Percentiles rank a stretch among this genome's conserved stretches.
phyloP scores from a whole-genome alignment of 2,113 vertebrate genomes.

The Phalacrocorax carbo region DNA sequence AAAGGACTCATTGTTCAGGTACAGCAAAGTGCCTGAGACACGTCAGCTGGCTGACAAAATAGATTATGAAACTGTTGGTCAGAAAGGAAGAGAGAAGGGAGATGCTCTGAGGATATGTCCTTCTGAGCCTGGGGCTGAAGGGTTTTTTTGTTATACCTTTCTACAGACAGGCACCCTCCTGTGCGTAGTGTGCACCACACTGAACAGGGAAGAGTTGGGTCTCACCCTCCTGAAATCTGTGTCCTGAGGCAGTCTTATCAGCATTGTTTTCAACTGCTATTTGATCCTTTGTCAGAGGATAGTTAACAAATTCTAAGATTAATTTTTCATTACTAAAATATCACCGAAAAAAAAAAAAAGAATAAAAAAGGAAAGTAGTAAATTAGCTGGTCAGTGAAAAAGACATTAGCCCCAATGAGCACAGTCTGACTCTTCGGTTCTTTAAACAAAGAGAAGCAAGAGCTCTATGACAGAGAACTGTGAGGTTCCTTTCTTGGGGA shows the following conservation, averaged over 20 bases:
- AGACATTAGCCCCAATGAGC: not conserved
- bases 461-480: not conserved
- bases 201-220: rapidly evolving
- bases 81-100: too few species aligned
- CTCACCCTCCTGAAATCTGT: not conserved
- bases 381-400: not conserved
- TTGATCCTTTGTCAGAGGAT: not conserved
- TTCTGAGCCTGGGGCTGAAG: not conserved
- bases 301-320: not conserved
- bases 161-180: not conserved
- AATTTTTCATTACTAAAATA: not conserved
- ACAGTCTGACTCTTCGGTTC: not conserved
- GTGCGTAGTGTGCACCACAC: rapidly evolving
- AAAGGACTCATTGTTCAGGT: not conserved
- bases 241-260: not conserved
- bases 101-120: not conserved
- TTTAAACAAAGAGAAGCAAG: not conserved
- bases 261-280: not conserved
- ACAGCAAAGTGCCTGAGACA: not conserved
- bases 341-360: not conserved
- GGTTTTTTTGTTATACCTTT: not conserved
- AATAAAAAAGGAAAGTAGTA: not conserved
- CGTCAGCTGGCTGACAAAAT: not conserved
- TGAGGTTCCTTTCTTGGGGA: not conserved
- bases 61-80: not conserved